phyloP scores from a whole-genome alignment of 2,888 invertebrate species.

The Nebria brevicollis region DNA sequence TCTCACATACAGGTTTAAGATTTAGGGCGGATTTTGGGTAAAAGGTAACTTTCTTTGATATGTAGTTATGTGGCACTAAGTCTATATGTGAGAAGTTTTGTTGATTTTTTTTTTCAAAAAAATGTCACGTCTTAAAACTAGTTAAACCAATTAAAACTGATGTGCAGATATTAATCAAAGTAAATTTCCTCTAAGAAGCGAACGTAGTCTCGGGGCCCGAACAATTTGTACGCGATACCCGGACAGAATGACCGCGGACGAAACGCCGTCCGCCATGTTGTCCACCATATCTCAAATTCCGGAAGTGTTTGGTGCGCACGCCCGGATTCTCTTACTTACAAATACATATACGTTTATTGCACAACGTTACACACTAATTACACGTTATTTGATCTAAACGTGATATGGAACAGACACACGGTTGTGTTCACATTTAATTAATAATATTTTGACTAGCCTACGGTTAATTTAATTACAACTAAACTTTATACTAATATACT shows the following conservation, averaged over 20 bases:
- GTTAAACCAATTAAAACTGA: not conserved
- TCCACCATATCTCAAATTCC: not conserved
- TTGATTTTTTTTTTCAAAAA: not conserved
- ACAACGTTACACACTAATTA: constrained; percentile 35
- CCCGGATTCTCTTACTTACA: not conserved
- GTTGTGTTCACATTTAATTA: not conserved
- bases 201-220: constrained; percentile 22
- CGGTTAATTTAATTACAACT: not conserved
- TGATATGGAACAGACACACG: not conserved
- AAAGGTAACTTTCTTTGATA: constrained; percentile 36
- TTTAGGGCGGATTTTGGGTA: constrained; percentile 35
- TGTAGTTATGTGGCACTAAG: constrained; percentile 33
- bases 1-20: constrained; percentile 17
- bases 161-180: not conserved
- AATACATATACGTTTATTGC: constrained; percentile 38
- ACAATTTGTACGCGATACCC: constrained; percentile 18
- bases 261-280: constrained; percentile 20
- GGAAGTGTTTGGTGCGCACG: constrained; percentile 15
- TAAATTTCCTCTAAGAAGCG: not conserved
- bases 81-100: not conserved
- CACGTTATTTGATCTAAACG: not conserved
- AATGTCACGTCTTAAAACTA: too few relatives aligned
- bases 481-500: not conserved
- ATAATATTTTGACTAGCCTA: not conserved
- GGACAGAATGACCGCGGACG: constrained; percentile 10